Evolutionary conservation across 2,113 vertebrate genomes (phyloP).

Genomic region (Tupaia tana): DNA sequence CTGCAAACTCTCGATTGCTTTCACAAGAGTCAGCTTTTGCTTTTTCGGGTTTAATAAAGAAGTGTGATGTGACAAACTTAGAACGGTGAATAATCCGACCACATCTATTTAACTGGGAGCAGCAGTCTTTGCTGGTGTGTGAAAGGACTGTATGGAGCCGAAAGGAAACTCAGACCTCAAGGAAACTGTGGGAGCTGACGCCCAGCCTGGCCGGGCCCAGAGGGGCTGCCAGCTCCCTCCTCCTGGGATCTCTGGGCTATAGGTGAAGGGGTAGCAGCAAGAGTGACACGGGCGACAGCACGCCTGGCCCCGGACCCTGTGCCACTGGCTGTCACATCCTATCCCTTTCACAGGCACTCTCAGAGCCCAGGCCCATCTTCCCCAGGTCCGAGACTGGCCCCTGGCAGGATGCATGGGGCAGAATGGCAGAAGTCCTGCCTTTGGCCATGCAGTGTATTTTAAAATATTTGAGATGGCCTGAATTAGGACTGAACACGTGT

Average conservation of each 20-base stretch:
- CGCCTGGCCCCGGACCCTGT: neutral
- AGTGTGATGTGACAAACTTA: rapidly evolving
- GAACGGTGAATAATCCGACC: rapidly evolving
- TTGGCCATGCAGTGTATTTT: rapidly evolving
- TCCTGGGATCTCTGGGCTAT: neutral
- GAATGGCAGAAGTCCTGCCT: rapidly evolving
- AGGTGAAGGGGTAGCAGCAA: neutral
- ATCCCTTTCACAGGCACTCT: neutral
- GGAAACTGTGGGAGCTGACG: rapidly evolving
- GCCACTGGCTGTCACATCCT: rapidly evolving
- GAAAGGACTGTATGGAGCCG: rapidly evolving
- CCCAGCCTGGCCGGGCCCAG: rapidly evolving
- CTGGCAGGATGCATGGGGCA: rapidly evolving
- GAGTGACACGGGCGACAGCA: rapidly evolving
- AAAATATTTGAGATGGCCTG: neutral
- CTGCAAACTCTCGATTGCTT: neutral
- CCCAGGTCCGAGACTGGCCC: neutral
- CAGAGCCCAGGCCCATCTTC: neutral
- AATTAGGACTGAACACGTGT: too few species aligned
- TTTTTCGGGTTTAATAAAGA: neutral
- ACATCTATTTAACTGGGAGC: rapidly evolving
- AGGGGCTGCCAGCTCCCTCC: rapidly evolving
- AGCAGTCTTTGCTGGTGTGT: too few species aligned
- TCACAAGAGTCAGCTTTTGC: neutral
- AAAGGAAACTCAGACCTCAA: neutral